Evolutionary conservation across 2,797 vertebrate species (phyloP).

Genomic region (Artibeus lituratus): DNA sequence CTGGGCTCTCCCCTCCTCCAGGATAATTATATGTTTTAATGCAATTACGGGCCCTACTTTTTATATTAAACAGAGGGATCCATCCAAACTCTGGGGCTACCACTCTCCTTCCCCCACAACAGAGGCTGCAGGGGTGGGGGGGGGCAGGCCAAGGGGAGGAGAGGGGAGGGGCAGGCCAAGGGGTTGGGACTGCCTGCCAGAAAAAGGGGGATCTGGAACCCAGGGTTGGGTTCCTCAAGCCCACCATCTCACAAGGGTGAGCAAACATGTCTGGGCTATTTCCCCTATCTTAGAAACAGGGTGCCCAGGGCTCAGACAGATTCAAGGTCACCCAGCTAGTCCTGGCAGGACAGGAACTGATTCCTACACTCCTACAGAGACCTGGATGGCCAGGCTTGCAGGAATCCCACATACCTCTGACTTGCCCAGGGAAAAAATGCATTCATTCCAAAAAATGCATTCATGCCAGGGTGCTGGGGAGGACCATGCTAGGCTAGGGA

Average conservation of each 20-base stretch:
- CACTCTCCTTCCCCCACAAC: not conserved
- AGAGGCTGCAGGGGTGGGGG: not conserved
- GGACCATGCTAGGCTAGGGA: not conserved
- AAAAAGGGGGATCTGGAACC: not conserved
- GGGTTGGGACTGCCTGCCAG: not conserved
- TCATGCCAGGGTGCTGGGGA: not conserved
- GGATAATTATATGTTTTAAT: slow-evolving; percentile 84
- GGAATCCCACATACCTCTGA: not conserved
- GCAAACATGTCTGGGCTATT: not conserved
- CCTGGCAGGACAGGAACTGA: not conserved
- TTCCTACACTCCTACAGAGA: not conserved
- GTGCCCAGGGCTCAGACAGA: not conserved
- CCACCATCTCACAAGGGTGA: not conserved
- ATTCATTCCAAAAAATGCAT: not conserved
- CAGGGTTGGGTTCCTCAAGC: not conserved
- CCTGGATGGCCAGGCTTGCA: not conserved
- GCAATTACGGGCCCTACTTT: slow-evolving; percentile 82
- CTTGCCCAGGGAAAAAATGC: not conserved
- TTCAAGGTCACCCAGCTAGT: slow-evolving; percentile 46
- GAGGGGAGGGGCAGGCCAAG: not conserved
- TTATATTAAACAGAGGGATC: slow-evolving; percentile 80
- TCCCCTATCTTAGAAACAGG: not conserved
- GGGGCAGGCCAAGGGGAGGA: not conserved
- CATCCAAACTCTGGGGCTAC: slow-evolving; percentile 57
- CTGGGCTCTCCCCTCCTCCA: slow-evolving; percentile 68